Base-by-base conservation (phyloP, 2,797 vertebrate species). In the Carduelis carduelis region DNA sequence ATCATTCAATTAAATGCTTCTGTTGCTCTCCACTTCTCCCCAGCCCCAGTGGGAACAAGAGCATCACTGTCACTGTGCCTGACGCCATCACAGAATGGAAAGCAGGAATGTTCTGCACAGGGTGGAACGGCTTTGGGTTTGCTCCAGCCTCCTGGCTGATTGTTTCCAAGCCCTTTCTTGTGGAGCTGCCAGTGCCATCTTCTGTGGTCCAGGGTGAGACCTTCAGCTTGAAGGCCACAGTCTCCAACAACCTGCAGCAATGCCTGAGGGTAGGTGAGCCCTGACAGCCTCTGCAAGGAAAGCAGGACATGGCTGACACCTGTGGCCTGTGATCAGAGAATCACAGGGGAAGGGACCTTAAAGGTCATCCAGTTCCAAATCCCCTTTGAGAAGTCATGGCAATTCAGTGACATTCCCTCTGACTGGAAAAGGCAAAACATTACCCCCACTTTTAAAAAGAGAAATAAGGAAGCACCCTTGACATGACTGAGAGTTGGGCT, bases 11-110 rank as follows among this genome's bases (percentile, higher is more conserved):
- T 74, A 64, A 93, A 76, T 28, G 52, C 16, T 72, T 92, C 43
- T 92, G 6, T 80, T 20, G 0, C 47, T 89, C 3, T 79, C 63
- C 55, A 1, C 47, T 89, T 91, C 65, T 91, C 35, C 35, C 57
- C 86, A 97, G 97, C 28, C 69, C 84, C 50, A 88, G 71, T 23
- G 95, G 96, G 43, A 91, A 15, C 14, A 82, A 53, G 68, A 95
- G 52, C 14, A 4, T 97, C 39, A 66, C 77, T 39, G 59, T 97
- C 88, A 98, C 92, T 0, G 97, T 98, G 56, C 99, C 99, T 3
- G 97, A 98, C 44, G 95, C 97, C 90, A 98, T 98, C 97, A 99
- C 99, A 5, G 97, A 98, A 55, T 99, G 98, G 98, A 97, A 97
- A 23, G 98, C 98, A 0, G 98, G 97, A 60, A 98, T 98, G 8